Evolutionary conservation across 2,113 vertebrate genomes (phyloP).

Genomic region (Plectropomus leopardus): DNA sequence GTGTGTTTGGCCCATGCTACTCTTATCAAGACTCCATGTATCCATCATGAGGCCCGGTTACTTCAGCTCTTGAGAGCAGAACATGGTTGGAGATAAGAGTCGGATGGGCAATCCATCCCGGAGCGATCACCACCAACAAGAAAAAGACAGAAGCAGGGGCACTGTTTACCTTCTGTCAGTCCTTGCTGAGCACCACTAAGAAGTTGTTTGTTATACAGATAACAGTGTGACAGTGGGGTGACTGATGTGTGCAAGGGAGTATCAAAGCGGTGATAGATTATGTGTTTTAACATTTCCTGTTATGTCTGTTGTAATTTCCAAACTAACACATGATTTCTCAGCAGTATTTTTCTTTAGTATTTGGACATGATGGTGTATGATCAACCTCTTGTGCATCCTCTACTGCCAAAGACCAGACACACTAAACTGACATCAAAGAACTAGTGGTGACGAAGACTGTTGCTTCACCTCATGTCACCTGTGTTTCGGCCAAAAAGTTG

Average conservation of each 20-base stretch:
- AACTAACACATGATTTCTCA: constrained; percentile 20
- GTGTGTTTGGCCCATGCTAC: constrained; percentile 61
- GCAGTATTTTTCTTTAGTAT: not conserved
- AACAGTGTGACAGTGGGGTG: constrained; percentile 41
- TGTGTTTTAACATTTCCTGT: constrained; percentile 17
- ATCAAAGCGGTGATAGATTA: constrained; percentile 12
- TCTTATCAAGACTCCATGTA: constrained; percentile 72
- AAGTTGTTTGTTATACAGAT: constrained; percentile 70
- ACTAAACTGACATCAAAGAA: too few species aligned
- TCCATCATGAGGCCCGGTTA: constrained; percentile 74
- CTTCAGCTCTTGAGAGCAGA: constrained; percentile 56
- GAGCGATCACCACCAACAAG: constrained; percentile 45
- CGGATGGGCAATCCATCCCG: constrained; percentile 61
- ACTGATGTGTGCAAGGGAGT: constrained; percentile 31
- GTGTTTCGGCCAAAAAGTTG: too few species aligned
- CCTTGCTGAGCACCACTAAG: constrained; percentile 55
- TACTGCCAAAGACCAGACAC: too few species aligned
- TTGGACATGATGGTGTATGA: not conserved
- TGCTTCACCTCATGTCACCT: too few species aligned
- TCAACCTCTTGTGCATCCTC: not conserved
- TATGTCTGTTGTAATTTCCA: not conserved
- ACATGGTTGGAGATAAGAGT: constrained; percentile 50
- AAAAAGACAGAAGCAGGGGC: constrained; percentile 29
- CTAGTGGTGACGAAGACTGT: too few species aligned
- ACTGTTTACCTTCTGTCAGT: constrained; percentile 66